These are phyloP conservation scores for Acrobasis consociella DNA, from an alignment of 2,888 invertebrate species.

Conservation along the genomic window DNA sequence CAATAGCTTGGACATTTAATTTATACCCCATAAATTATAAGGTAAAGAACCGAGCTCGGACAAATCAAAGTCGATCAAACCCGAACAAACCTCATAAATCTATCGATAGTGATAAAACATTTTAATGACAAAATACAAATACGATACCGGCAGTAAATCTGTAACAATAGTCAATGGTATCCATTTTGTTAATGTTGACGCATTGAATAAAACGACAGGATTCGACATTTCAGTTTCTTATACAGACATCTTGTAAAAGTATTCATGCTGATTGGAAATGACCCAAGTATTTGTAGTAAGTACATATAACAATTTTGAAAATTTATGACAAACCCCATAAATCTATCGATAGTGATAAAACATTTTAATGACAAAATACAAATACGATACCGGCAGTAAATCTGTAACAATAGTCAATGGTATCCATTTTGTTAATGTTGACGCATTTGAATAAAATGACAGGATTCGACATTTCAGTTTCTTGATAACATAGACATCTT, in stretches of 20 bases:
- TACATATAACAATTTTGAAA: no score
- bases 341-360: constrained; percentile 56
- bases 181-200: constrained; percentile 62
- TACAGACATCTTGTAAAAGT: no score
- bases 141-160: constrained; percentile 62
- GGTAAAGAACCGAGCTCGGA: constrained; percentile 40
- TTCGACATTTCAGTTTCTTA: neutral
- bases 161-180: constrained; percentile 59
- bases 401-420: constrained; percentile 60
- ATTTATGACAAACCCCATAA: constrained; percentile 38
- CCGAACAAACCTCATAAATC: constrained; percentile 53
- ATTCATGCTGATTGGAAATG: no score
- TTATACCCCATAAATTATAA: constrained; percentile 39
- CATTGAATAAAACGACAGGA: constrained; percentile 34
- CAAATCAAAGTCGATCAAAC: constrained; percentile 41
- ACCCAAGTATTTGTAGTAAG: no score
- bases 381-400: constrained; percentile 62
- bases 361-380: constrained; percentile 63
- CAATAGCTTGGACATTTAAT: constrained; percentile 12
- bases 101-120: constrained; percentile 55
- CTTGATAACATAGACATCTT: no score
- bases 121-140: constrained; percentile 62
- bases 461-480: no score
- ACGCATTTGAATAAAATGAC: constrained; percentile 38
- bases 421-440: constrained; percentile 63